phyloP scores from a whole-genome alignment of 2,797 vertebrate genomes.

The Oceanodroma leucorhoa region DNA sequence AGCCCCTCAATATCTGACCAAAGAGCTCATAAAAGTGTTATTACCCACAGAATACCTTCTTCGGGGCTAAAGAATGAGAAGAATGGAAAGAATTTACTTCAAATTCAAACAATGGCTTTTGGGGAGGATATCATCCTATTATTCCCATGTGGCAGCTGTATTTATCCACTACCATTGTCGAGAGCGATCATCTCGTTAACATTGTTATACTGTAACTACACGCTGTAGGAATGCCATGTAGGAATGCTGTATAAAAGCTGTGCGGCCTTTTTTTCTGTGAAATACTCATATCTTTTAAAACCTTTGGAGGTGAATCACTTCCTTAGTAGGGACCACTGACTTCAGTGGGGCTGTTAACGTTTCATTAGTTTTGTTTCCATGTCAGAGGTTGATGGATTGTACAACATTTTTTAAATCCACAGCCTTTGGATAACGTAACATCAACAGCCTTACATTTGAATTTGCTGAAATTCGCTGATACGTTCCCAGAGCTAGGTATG shows the following conservation, averaged over 20 bases:
- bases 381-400: background rate
- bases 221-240: background rate
- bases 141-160: background rate
- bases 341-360: background rate
- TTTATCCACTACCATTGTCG: background rate
- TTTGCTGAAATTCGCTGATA: constrained; percentile 42
- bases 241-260: background rate
- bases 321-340: background rate
- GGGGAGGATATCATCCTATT: background rate
- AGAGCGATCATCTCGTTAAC: background rate
- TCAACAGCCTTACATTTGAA: constrained; percentile 12
- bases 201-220: background rate
- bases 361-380: background rate
- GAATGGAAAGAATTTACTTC: constrained; percentile 20
- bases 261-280: background rate
- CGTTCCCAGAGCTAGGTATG: background rate
- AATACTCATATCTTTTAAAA: background rate
- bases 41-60: constrained; percentile 42
- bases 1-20: background rate
- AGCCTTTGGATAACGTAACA: background rate
- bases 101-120: background rate
- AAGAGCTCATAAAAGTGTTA: constrained; percentile 19
- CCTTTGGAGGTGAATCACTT: constrained; percentile 15
- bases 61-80: constrained; percentile 41
- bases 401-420: background rate